These are phyloP conservation scores for Coleophora deauratella DNA, from an alignment of 2,888 invertebrate genomes.

Conservation along the genomic window DNA sequence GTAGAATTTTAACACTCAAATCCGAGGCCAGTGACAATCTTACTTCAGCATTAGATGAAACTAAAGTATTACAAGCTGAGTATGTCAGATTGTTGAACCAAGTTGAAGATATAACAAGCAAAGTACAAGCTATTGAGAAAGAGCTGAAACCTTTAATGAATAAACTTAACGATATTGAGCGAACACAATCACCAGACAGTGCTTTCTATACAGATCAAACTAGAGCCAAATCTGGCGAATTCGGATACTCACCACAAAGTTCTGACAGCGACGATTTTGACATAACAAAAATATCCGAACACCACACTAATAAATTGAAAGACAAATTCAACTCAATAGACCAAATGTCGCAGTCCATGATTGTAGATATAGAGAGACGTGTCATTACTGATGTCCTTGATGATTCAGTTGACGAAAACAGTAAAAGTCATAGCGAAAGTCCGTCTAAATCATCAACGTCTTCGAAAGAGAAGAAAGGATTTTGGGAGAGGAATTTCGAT, in stretches of 20 bases:
- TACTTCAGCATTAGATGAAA: constrained; percentile 80
- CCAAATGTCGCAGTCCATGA: constrained; percentile 71
- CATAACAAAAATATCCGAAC: constrained; percentile 45
- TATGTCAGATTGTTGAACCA: constrained; percentile 55
- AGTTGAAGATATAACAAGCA: constrained; percentile 80
- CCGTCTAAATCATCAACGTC: constrained; percentile 58
- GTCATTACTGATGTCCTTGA: constrained; percentile 36
- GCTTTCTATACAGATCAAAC: constrained; percentile 73
- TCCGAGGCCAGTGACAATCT: constrained; percentile 78
- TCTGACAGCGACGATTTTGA: constrained; percentile 65
- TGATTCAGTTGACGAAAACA: constrained; percentile 31
- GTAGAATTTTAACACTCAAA: constrained; percentile 77
- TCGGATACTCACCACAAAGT: constrained; percentile 63
- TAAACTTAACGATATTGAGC: constrained; percentile 56
- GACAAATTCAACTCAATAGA: constrained; percentile 68
- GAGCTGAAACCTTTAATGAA: constrained; percentile 72
- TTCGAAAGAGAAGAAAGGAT: constrained; percentile 66
- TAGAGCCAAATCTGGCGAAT: constrained; percentile 62
- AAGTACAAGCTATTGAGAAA: constrained; percentile 78
- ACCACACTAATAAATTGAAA: constrained; percentile 54
- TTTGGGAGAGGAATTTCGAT: constrained; percentile 71
- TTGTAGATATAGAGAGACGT: constrained; percentile 59
- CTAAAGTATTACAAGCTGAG: constrained; percentile 80
- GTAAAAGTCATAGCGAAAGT: constrained; percentile 32
- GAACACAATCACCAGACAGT: constrained; percentile 62